Evolutionary conservation across 1,140 invertebrate species (phyloP), one percentile per base, ranked within the genome.

Genomic region (Cydia pomonella): DNA sequence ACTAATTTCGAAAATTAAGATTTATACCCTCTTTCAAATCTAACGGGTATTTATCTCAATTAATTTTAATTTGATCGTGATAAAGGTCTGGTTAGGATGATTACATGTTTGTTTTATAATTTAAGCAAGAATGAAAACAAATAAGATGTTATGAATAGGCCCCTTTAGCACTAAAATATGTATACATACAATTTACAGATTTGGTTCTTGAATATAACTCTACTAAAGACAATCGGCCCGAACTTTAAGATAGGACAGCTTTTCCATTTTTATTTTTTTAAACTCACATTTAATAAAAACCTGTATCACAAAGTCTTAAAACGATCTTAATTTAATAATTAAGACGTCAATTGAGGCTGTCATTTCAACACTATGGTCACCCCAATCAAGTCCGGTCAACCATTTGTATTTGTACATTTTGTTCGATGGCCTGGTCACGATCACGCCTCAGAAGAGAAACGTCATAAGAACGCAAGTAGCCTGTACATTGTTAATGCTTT

Each of bases 341-440:
- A 59, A 59, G 21, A 59, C 10, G 21, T 23, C n/a, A 50, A 50
- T 23, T 59, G 53, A 59, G 21, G 23, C 53, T 59, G 21, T 16
- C 47, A 59, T 59, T 59, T 59, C 21, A 23, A 59, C 53, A 59
- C 21, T 23, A 59, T 23, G 21, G 10, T 23, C 53, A 6, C n/a
- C 21, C n/a, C 21, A 59, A 59, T 59, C 53, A 59, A 59, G 7
- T 59, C 53, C 53, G 53, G 53, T 23, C 53, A 59, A 59, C 53
- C 18, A 59, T 59, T 53, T 53, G 50, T 53, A 23, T 53, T n/a
- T n/a, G n/a, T n/a, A n/a, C n/a, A n/a, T n/a, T n/a, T n/a, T n/a
- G n/a, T n/a, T n/a, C n/a, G 16, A 53, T 12, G 21, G 18, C 53
- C 21, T 23, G 53, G 53, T 59, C 53, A 23, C 21, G 53, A 59